A percentile compares a stretch with the other conserved stretches of the same genome.
Evolutionary conservation across 2,888 invertebrate genomes (phyloP).

Genomic region (Lissonota sp.): DNA sequence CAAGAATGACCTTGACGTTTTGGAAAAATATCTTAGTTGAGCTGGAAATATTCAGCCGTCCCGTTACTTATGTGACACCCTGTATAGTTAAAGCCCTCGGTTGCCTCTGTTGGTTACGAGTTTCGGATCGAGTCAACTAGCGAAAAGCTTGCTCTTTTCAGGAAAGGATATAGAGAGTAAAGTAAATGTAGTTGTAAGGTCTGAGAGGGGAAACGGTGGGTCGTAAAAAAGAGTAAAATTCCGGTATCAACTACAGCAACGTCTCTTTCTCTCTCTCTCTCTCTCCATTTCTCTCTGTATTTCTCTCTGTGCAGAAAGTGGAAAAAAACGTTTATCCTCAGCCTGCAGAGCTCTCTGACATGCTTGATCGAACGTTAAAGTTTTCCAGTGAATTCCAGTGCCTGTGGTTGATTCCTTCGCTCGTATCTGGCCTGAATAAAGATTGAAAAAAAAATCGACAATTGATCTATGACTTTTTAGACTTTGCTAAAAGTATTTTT

Average conservation of each 20-base stretch:
- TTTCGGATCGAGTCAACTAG: conserved; percentile 34
- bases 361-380: conserved; percentile 8
- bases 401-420: background rate
- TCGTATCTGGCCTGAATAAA: background rate
- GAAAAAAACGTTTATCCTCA: conserved; percentile 27
- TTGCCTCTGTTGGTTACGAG: conserved; percentile 39
- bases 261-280: conserved; percentile 2
- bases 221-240: conserved; percentile 49
- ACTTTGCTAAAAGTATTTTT: no score
- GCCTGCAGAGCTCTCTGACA: background rate
- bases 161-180: conserved; percentile 14
- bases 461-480: no score
- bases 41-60: no score
- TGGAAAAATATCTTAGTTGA: no score
- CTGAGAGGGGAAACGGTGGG: conserved; percentile 37
- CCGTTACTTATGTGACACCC: no score
- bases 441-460: background rate
- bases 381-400: conserved; percentile 5
- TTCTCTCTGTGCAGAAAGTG: conserved; percentile 16
- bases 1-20: no score
- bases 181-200: conserved; percentile 41
- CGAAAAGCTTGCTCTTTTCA: conserved; percentile 44
- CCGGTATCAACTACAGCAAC: conserved; percentile 8
- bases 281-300: background rate
- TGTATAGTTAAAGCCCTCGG: conserved; percentile 7